Conservation (phyloP, 2,113 vertebrate genomes). For the Cephalopterus ornatus region DNA sequence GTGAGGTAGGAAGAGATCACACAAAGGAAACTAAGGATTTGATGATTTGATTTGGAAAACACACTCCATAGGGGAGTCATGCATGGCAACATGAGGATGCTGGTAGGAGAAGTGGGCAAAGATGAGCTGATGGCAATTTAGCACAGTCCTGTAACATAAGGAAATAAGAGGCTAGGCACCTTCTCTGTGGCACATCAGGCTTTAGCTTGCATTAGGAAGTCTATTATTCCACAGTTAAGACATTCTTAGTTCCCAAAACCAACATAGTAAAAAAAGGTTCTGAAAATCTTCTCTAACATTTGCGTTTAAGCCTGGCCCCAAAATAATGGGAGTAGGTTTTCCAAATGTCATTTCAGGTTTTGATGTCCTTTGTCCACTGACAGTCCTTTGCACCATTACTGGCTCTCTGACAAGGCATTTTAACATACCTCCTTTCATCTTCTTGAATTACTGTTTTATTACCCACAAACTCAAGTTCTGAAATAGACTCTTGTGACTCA, state of each 20-base stretch:
- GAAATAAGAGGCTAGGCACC: background rate
- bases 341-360: background rate
- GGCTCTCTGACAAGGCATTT: background rate
- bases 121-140: background rate
- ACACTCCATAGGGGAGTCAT: background rate
- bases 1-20: background rate
- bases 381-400: background rate
- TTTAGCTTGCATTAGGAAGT: background rate
- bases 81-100: background rate
- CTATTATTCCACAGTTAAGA: background rate
- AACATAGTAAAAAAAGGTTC: background rate
- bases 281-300: background rate
- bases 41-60: background rate
- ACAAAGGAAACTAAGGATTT: background rate
- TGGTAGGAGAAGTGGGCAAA: background rate
- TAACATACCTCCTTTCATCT: background rate
- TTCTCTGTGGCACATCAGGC: background rate
- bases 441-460: background rate
- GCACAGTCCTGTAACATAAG: background rate
- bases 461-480: background rate
- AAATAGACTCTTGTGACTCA: background rate
- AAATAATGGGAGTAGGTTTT: background rate
- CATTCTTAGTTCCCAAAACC: background rate
- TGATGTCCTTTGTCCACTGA: background rate
- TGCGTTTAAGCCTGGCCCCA: background rate